Evolutionary conservation across 1,140 invertebrate species (phyloP).

Genomic region (Pectinophora gossypiella): DNA sequence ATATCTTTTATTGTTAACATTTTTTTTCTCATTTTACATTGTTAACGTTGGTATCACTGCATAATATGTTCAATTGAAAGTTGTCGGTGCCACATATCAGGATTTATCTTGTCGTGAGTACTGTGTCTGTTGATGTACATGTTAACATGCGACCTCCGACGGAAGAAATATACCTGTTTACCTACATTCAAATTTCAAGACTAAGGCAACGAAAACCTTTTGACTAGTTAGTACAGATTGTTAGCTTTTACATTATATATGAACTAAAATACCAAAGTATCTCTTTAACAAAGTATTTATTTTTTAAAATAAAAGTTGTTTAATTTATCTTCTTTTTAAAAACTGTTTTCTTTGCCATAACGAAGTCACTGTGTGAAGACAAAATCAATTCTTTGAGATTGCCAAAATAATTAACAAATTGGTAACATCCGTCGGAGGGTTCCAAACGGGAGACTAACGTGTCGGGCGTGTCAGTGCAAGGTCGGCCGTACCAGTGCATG

Average conservation of each 20-base stretch:
- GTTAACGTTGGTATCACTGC: not conserved
- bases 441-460: not conserved
- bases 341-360: too few species aligned
- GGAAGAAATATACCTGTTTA: slow-evolving; percentile 10
- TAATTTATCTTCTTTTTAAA: too few species aligned
- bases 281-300: too few species aligned
- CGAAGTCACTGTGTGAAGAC: too few species aligned
- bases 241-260: too few species aligned
- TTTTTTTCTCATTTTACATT: not conserved
- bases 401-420: too few species aligned
- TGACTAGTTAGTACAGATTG: too few species aligned
- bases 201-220: too few species aligned
- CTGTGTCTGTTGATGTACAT: slow-evolving; percentile 13
- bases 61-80: slow-evolving; percentile 14
- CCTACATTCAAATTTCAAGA: too few species aligned
- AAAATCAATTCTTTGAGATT: too few species aligned
- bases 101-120: slow-evolving; percentile 24
- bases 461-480: slow-evolving; percentile 46
- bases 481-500: slow-evolving; percentile 80
- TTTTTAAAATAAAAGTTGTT: too few species aligned
- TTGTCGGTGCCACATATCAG: slow-evolving; percentile 66
- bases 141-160: slow-evolving; percentile 2
- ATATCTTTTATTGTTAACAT: not conserved
- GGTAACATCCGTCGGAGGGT: not conserved
- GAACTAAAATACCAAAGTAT: too few species aligned